These are phyloP conservation scores for Lutraria lutraria DNA, from an alignment of 2,888 invertebrate genomes.

Conservation along the genomic window DNA sequence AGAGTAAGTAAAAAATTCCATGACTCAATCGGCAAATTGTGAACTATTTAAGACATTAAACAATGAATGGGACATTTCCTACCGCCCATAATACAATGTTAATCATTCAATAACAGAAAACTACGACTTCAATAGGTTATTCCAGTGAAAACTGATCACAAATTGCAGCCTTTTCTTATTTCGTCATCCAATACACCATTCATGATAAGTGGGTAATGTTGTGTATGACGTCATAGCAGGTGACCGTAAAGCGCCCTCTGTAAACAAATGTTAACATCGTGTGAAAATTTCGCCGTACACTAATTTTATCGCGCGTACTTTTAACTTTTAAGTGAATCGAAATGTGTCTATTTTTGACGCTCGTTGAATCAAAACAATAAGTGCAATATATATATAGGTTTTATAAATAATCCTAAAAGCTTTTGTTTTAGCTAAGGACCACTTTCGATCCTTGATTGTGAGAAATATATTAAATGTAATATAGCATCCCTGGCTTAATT, in stretches of 20 bases:
- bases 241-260: slow-evolving; percentile 65
- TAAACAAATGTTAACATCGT: slow-evolving; percentile 41
- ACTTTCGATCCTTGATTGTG: too few species aligned
- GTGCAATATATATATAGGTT: too few species aligned
- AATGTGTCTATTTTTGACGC: not conserved
- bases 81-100: not conserved
- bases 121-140: not conserved
- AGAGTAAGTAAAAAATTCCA: slow-evolving; percentile 58
- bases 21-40: not conserved
- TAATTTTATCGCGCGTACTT: not conserved
- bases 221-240: slow-evolving; percentile 67
- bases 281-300: not conserved
- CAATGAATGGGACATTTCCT: not conserved
- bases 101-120: not conserved
- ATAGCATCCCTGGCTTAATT: too few species aligned
- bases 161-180: slow-evolving; percentile 19
- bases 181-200: slow-evolving; percentile 58
- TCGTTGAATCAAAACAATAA: too few species aligned
- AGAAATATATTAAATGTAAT: too few species aligned
- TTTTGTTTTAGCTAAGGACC: too few species aligned
- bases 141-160: slow-evolving; percentile 38
- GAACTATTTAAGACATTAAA: not conserved
- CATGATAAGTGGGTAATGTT: slow-evolving; percentile 53
- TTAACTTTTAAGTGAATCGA: not conserved
- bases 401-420: too few species aligned